Percentiles rank a stretch among this genome's conserved stretches.
These are phyloP conservation scores for Smutsia gigantea DNA, from an alignment of 2,797 vertebrate species.

Conservation along the genomic window DNA sequence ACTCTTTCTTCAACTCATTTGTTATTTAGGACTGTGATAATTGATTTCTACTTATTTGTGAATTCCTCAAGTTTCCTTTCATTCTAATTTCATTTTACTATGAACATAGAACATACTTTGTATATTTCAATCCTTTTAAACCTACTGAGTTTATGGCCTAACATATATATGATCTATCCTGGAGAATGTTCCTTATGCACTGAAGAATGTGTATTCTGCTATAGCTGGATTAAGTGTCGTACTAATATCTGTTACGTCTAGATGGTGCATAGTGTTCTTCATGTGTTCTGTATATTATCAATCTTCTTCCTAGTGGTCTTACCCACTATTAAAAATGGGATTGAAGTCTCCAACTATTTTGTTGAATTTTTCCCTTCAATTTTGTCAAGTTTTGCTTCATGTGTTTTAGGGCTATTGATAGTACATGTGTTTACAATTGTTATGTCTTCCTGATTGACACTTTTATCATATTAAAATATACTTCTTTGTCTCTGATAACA, in stretches of 20 bases:
- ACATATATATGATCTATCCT: not conserved
- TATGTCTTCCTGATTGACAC: not conserved
- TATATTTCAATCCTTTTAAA: not conserved
- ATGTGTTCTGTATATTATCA: not conserved
- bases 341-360: not conserved
- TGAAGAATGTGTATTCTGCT: not conserved
- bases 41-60: not conserved
- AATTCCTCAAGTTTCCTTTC: not conserved
- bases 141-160: not conserved
- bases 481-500: not conserved
- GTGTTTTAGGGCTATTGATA: not conserved
- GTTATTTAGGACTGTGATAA: not conserved
- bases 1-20: not conserved
- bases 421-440: not conserved
- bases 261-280: not conserved
- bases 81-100: not conserved
- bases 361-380: not conserved
- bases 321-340: not conserved
- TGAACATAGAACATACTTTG: not conserved
- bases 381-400: not conserved
- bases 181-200: not conserved
- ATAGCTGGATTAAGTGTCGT: not conserved
- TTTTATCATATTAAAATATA: conserved; percentile 13
- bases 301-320: not conserved
- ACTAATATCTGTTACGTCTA: not conserved